A percentile compares a stretch with the other conserved stretches of the same genome.
Evolutionary conservation across 2,888 invertebrate species (phyloP).

Genomic region (Perithous albicinctus): DNA sequence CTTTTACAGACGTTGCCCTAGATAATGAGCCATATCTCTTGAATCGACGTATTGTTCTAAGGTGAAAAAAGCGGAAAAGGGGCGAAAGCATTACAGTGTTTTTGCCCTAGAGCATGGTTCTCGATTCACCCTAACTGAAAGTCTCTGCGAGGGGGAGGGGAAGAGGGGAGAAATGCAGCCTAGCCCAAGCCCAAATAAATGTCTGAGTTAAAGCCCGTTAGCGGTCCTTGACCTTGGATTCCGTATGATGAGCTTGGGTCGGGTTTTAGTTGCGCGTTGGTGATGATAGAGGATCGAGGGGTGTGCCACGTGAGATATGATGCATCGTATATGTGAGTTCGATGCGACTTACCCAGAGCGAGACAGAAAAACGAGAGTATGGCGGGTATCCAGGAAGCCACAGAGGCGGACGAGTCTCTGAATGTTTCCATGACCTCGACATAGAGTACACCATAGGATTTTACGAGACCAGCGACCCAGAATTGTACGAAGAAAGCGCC

Average conservation of each 20-base stretch:
- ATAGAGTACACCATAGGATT: slow-evolving; percentile 92
- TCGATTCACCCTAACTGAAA: background rate
- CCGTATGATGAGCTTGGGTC: background rate
- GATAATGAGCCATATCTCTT: too few relatives aligned
- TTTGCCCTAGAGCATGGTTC: background rate
- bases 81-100: too few relatives aligned
- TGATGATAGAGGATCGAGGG: background rate
- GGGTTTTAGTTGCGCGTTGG: background rate
- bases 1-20: too few relatives aligned
- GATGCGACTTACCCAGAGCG: slow-evolving; percentile 87
- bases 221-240: slow-evolving; percentile 44
- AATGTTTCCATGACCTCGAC: slow-evolving; percentile 93
- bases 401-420: slow-evolving; percentile 90
- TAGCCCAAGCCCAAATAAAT: slow-evolving; percentile 17
- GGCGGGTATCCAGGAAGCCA: slow-evolving; percentile 93
- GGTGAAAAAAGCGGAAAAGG: too few relatives aligned
- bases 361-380: slow-evolving; percentile 91
- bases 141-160: background rate
- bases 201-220: background rate
- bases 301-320: background rate
- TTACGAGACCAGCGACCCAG: slow-evolving; percentile 92
- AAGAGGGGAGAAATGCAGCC: background rate
- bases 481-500: slow-evolving; percentile 93
- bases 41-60: too few relatives aligned
- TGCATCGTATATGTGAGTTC: too few relatives aligned